These are phyloP conservation scores for Machaerirhynchus nigripectus DNA, from an alignment of 2,113 vertebrate species.

Conservation along the genomic window DNA sequence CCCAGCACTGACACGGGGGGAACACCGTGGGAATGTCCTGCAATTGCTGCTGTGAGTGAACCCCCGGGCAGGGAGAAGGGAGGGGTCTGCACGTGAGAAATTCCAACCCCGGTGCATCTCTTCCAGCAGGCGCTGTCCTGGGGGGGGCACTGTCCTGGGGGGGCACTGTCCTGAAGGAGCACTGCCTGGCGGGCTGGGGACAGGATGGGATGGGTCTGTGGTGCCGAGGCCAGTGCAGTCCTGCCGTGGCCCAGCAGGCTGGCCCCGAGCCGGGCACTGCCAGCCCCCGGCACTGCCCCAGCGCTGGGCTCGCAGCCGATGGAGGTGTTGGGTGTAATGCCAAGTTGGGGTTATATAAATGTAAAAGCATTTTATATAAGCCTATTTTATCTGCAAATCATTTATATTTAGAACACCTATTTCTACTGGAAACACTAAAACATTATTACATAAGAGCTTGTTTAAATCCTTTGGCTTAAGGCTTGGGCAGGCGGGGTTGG, in stretches of 20 bases:
- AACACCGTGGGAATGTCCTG: background rate
- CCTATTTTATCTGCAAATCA: constrained; percentile 53
- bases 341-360: constrained; percentile 15
- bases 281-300: rapidly evolving
- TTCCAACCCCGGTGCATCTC: rapidly evolving
- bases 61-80: background rate
- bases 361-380: constrained; percentile 51
- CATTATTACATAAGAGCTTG: constrained; percentile 39
- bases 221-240: rapidly evolving
- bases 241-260: background rate
- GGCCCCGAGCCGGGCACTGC: background rate
- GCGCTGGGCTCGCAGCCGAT: rapidly evolving
- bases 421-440: constrained; percentile 58
- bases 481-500: constrained; percentile 13
- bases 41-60: rapidly evolving
- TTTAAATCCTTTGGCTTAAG: constrained; percentile 58
- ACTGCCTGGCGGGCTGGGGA: rapidly evolving
- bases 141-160: background rate
- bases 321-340: background rate
- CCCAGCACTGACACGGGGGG: rapidly evolving
- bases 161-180: background rate
- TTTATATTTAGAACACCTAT: constrained; percentile 64
- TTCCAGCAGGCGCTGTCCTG: background rate
- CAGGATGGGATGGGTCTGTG: rapidly evolving
- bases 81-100: rapidly evolving